Evolutionary conservation across 2,797 vertebrate species (phyloP), one percentile per base, ranked within the genome.

Genomic region (Benthosema pterotum): DNA sequence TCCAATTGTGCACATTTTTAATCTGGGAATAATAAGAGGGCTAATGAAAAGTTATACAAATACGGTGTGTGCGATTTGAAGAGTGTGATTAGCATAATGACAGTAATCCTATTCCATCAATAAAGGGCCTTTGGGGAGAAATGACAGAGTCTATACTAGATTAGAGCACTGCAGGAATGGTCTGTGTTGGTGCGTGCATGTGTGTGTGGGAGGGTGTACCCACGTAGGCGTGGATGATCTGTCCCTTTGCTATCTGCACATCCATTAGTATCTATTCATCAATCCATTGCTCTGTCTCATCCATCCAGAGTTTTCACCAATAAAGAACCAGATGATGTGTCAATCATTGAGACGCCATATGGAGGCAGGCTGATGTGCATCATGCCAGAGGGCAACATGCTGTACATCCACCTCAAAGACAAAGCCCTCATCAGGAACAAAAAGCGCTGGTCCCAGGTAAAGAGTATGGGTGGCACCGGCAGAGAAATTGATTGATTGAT

Each of bases 391-490:
- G 92, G 92, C 63, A 94, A 94, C 75, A 91, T 91, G 88, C 77
- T 94, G 3, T 91, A 84, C 61, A 1, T 94, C 70, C 92, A 94
- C 72, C 79, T 94, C 0, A 94, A 94, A 80, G 92, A 94, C 79
- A 94, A 94, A 71, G 0, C 0, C 7, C 80, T 77, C 38, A 94
- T 94, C 72, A 86, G 91, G 55, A 89, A 94, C 85, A 94, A 94
- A 79, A 94, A 94, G 71, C 87, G 94, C 78, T 94, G 94, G 94
- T 94, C 94, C 13, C 94, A 94, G 91, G 94, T 94, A 79, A 6
- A 47, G 14, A 57, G 8, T 38, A 38, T 38, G 32, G 32, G 8
- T 38, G 32, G 8, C n/a, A n/a, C n/a, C n/a, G n/a, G n/a, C n/a
- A n/a, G n/a, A n/a, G n/a, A n/a, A n/a, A n/a, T n/a, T n/a, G n/a